phyloP scores from a whole-genome alignment of 53 echinoderm and acorn worm genomes.

The Zoroaster sp. region DNA sequence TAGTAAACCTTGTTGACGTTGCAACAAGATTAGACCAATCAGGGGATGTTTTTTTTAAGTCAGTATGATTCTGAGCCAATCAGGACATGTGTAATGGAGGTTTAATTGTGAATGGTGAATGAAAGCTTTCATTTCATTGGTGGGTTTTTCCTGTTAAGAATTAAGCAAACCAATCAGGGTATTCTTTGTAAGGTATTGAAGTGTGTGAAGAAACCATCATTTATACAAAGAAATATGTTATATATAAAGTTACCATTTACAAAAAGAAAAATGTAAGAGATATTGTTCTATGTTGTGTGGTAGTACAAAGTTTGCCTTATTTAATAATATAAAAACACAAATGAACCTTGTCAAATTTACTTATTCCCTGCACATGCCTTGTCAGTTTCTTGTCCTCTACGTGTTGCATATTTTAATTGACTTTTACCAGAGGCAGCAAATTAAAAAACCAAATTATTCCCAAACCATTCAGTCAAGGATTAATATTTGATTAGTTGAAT shows the following conservation, averaged over 20 bases:
- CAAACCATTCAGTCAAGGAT: too few relatives aligned
- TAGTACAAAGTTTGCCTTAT: constrained; percentile 45
- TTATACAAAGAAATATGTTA: constrained; percentile 34
- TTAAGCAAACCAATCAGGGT: constrained; percentile 32
- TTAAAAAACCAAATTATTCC: too few relatives aligned
- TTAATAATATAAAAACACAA: neutral
- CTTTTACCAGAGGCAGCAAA: too few relatives aligned
- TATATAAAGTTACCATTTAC: constrained; percentile 11
- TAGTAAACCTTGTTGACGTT: neutral
- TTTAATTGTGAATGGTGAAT: neutral
- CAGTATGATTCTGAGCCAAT: neutral
- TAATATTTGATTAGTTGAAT: too few relatives aligned
- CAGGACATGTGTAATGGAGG: neutral
- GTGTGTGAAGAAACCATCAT: constrained; percentile 51
- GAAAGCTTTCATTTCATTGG: neutral
- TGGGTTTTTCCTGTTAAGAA: neutral
- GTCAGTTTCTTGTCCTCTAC: constrained; percentile 4
- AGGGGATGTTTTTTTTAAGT: neutral
- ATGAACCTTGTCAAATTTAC: neutral
- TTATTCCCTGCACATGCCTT: neutral
- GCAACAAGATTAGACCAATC: neutral
- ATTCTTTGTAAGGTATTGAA: constrained; percentile 50
- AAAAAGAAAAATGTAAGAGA: constrained; percentile 28
- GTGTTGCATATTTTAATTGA: too few relatives aligned
- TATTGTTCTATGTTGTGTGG: constrained; percentile 7